A percentile compares a stretch with the other conserved stretches of the same genome.
These are phyloP conservation scores for Oophaga sylvatica DNA, from an alignment of 2,797 vertebrate species.

Conservation along the genomic window DNA sequence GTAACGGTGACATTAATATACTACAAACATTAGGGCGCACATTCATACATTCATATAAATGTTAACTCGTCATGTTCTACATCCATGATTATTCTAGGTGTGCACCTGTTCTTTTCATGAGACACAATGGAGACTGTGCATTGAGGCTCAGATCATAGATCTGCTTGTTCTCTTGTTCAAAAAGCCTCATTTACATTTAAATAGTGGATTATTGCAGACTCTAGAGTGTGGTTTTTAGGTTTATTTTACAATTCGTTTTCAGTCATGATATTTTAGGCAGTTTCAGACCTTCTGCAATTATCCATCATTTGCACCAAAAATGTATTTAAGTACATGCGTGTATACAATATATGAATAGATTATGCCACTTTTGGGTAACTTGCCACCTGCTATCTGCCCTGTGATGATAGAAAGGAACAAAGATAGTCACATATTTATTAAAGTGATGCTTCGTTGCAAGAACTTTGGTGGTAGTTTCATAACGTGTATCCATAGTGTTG, in stretches of 20 bases:
- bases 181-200: constrained; percentile 25
- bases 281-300: neutral
- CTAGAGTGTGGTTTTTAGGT: no score
- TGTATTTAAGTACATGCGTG: neutral
- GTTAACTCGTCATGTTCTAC: constrained; percentile 12
- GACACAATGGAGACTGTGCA: constrained; percentile 3
- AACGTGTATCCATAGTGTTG: no score
- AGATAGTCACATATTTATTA: neutral
- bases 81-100: constrained; percentile 18
- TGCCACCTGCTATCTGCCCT: neutral
- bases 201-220: neutral
- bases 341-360: neutral
- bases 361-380: neutral
- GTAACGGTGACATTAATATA: neutral
- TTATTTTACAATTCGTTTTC: neutral
- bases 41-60: constrained; percentile 1
- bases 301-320: neutral
- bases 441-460: neutral
- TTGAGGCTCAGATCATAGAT: neutral
- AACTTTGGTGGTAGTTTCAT: neutral
- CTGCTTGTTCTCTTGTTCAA: neutral
- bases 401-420: neutral
- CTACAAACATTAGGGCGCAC: constrained; percentile 10
- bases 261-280: neutral
- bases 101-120: constrained; percentile 36